Evolutionary conservation across 92 coral and sea anemone species (phyloP).

Genomic region (Diadumene lineata): DNA sequence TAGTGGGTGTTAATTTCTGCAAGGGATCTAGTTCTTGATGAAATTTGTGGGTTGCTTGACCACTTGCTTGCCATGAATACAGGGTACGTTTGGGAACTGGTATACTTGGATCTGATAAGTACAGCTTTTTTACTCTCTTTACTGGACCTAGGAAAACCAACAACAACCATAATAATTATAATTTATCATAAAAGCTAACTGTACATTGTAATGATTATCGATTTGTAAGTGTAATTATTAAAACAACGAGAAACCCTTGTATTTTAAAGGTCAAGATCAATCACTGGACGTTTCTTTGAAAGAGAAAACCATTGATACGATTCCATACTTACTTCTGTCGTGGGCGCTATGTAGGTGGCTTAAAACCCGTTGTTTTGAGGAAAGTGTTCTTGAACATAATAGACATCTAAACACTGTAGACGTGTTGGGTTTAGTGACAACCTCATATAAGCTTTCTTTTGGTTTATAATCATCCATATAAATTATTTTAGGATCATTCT

Average conservation of each 20-base stretch:
- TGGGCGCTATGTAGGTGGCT: slow-evolving; percentile 26
- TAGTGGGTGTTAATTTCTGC: too few relatives aligned
- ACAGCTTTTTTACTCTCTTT: slow-evolving; percentile 42
- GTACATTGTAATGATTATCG: too few relatives aligned
- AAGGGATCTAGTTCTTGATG: not conserved
- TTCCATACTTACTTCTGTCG: slow-evolving; percentile 27
- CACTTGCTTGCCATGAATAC: slow-evolving; percentile 19
- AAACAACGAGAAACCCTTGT: not conserved
- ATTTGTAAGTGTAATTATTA: too few relatives aligned
- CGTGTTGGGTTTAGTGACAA: not conserved
- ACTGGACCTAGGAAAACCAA: slow-evolving; percentile 24
- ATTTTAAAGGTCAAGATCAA: not conserved
- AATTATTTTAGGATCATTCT: too few relatives aligned
- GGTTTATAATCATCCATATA: slow-evolving; percentile 8
- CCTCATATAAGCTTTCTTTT: slow-evolving; percentile 22
- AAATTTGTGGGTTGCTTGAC: not conserved
- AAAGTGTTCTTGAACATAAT: slow-evolving; percentile 31
- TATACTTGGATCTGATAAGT: slow-evolving; percentile 27
- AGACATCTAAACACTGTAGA: slow-evolving; percentile 6
- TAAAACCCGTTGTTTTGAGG: slow-evolving; percentile 41
- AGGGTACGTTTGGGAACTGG: slow-evolving; percentile 35
- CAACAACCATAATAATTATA: not conserved
- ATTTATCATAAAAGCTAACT: too few relatives aligned
- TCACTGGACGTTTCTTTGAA: not conserved
- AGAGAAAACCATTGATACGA: not conserved